Evolutionary conservation across 1,140 invertebrate species (phyloP).

Genomic region (Vanessa tameamea): DNA sequence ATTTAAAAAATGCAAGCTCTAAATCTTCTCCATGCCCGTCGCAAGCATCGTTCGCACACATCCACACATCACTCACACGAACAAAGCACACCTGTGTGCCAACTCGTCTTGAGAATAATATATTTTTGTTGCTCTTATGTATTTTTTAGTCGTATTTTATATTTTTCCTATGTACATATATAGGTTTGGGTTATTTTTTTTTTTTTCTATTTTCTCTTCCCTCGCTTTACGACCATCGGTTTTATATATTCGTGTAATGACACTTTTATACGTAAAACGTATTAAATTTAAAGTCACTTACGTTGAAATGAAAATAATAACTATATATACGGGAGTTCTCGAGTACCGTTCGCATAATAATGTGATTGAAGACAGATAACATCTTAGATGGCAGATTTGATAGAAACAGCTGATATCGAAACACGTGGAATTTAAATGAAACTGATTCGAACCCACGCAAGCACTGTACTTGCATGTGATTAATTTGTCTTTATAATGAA

Average conservation of each 20-base stretch:
- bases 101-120: slow-evolving; percentile 76
- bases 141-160: slow-evolving; percentile 78
- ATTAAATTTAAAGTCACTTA: too few relatives aligned
- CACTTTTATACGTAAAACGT: background rate
- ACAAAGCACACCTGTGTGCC: slow-evolving; percentile 63
- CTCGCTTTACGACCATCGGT: slow-evolving; percentile 38
- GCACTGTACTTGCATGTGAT: too few relatives aligned
- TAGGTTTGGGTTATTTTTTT: slow-evolving; percentile 53
- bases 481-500: too few relatives aligned
- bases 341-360: too few relatives aligned
- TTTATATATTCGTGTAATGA: background rate
- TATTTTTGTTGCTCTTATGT: slow-evolving; percentile 80
- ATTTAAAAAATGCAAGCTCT: background rate
- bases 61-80: slow-evolving; percentile 44
- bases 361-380: too few relatives aligned
- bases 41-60: slow-evolving; percentile 52
- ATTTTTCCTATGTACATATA: slow-evolving; percentile 67
- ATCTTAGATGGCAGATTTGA: too few relatives aligned
- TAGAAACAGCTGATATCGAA: too few relatives aligned
- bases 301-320: too few relatives aligned
- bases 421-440: too few relatives aligned
- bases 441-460: too few relatives aligned
- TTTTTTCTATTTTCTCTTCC: slow-evolving; percentile 43
- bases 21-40: slow-evolving; percentile 46
- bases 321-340: too few relatives aligned